Evolutionary conservation across 2,888 invertebrate genomes (phyloP), one percentile per base, ranked within the genome.

Genomic region (Anthoptus insignis): DNA sequence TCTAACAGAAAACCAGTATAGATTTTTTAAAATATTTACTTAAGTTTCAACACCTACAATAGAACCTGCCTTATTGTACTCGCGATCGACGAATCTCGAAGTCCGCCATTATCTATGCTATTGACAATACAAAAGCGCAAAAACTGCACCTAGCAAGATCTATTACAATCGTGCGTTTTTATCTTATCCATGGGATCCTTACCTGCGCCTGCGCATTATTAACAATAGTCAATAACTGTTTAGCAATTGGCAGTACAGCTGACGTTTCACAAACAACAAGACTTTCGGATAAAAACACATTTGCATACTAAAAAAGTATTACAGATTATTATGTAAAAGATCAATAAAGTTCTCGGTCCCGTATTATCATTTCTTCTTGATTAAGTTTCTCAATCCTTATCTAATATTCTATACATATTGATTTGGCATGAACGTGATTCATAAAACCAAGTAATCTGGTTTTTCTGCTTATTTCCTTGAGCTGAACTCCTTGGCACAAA

Each of bases 141-240:
- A 63, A 63, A 63, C 54, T 47, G 37, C 63, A 56, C 24, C 63
- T 56, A 57, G 63, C 49, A 63, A 63, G 47, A 63, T 63, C 63
- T 63, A 49, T 50, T 49, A 37, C 49, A 56, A 39, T 56, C 56
- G 47, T 39, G 27, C 6, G 49, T 49, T 47, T 63, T 49, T 56
- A 63, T 63, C 63, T 56, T 34, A 63, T 56, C 49, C 56, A 27
- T 49, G 39, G 39, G 63, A 63, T 56, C 56, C 24, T 61, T 56
- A 63, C 63, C 56, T 56, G 63, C 13, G 16, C 45, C 13, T 21
- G 45, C 11, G 21, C 16, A 14, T 49, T 27, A 27, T 22, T 14
- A 49, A 49, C 9, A 3, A 22, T 47, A 9, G 21, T 14, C 7
- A 13, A 1, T 45, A 13, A 27, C 49, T 49, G 39, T 34, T 61